Conservation (phyloP, 2,888 invertebrate genomes). For the Diplazon laetatorius region DNA sequence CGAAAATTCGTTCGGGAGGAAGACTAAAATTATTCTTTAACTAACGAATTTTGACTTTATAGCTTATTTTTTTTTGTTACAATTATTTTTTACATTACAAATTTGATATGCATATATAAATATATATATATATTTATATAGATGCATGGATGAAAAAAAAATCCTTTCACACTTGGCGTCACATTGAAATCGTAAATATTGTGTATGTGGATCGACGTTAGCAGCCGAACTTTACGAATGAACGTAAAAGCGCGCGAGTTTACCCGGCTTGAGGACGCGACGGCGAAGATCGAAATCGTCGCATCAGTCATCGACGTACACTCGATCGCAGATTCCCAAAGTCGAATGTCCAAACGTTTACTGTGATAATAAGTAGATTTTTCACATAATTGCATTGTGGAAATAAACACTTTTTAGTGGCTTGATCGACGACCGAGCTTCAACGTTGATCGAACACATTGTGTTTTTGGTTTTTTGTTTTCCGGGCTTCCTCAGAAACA, state of each 20-base stretch:
- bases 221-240: neutral
- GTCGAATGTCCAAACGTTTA: constrained; percentile 1
- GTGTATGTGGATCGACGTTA: neutral
- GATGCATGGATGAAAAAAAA: no score
- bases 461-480: neutral
- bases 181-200: neutral
- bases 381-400: neutral
- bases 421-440: neutral
- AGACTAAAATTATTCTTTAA: no score
- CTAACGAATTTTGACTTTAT: no score
- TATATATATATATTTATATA: neutral
- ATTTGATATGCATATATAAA: no score
- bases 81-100: no score
- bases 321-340: constrained; percentile 4
- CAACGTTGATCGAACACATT: neutral
- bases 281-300: neutral
- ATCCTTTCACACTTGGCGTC: neutral
- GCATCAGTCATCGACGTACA: constrained; percentile 11
- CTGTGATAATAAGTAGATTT: neutral
- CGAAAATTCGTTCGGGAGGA: no score
- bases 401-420: neutral
- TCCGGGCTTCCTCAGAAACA: no score
- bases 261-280: constrained; percentile 12
- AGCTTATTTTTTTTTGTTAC: no score
- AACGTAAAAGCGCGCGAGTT: constrained; percentile 16